Evolutionary conservation across 53 echinoderm and acorn worm species (phyloP), one percentile per base, ranked within the genome.

Genomic region (Luidia sarsii): DNA sequence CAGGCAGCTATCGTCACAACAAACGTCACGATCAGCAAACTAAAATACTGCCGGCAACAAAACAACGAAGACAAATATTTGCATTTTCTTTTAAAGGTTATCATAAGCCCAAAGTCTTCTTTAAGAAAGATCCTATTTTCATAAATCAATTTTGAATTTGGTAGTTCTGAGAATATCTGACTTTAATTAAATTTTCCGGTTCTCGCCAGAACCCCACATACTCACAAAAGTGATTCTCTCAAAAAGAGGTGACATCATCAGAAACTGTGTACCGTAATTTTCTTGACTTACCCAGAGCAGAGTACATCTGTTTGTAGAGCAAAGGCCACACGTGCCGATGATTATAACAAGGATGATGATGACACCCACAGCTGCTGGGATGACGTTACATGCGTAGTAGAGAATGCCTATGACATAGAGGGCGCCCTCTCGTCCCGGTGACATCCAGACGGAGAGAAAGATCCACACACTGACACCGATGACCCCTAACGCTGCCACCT

Each of bases 261-360:
- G n/a, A n/a, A n/a, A n/a, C n/a, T n/a, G n/a, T n/a, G n/a, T n/a
- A n/a, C n/a, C n/a, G n/a, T n/a, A n/a, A n/a, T n/a, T n/a, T n/a
- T n/a, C n/a, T n/a, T 41, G 64, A 83, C 83, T 83, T 38, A 83
- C 83, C 83, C 83, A 83, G n/a, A 83, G 60, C 23, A 83, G 70
- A 7, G 83, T 70, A 37, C 83, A 83, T 25, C 83, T 22, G 49
- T 83, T 62, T 50, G 56, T 83, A 3, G 61, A 34, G 38, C 83
- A 83, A 21, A 83, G 57, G 0, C 77, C 77, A 57, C 77, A 77
- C 22, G 19, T 0, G 6, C 77, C 77, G 4, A 77, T 37, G 15
- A 77, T 29, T 4, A 16, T n/a, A 7, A 77, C 61, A 0, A 77
- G 46, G 3, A 59, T 30, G 3, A 48, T 61, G 6, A 77, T 19